Evolutionary conservation across 2,888 invertebrate genomes (phyloP).

Genomic region (Hemithea aestivaria): DNA sequence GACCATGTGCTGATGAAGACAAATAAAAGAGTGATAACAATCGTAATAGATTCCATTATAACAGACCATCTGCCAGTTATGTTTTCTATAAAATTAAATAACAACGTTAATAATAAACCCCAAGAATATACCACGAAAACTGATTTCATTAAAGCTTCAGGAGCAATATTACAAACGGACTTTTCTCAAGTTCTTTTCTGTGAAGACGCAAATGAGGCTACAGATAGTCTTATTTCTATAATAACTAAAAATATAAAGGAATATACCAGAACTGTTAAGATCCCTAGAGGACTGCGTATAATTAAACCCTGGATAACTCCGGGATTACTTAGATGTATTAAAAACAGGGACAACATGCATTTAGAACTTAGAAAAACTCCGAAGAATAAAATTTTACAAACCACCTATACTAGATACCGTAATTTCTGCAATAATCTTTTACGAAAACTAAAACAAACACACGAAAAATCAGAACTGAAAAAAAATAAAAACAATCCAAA

Average conservation of each 20-base stretch:
- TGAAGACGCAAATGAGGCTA: too few relatives aligned
- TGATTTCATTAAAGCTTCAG: too few relatives aligned
- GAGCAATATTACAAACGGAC: too few relatives aligned
- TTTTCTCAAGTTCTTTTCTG: too few relatives aligned
- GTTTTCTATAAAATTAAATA: background rate
- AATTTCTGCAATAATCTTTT: constrained; percentile 13
- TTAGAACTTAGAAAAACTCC: constrained; percentile 1
- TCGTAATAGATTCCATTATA: constrained; percentile 1
- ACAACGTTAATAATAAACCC: background rate
- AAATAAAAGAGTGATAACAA: background rate
- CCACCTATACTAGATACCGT: constrained; percentile 8
- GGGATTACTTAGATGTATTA: constrained; percentile 12
- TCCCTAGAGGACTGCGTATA: background rate
- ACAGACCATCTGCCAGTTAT: constrained; percentile 6
- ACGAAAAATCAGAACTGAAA: constrained; percentile 10
- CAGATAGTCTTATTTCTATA: too few relatives aligned
- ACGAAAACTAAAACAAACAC: constrained; percentile 7
- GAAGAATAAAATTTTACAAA: constrained; percentile 1
- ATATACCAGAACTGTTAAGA: background rate
- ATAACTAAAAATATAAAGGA: background rate
- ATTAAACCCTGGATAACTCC: constrained; percentile 12
- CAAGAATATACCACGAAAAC: too few relatives aligned
- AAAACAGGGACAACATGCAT: constrained; percentile 12
- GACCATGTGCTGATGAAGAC: constrained; percentile 3
- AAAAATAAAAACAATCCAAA: constrained; percentile 8